Evolutionary conservation across 2,797 vertebrate genomes (phyloP).

Genomic region (Sylvia borin): DNA sequence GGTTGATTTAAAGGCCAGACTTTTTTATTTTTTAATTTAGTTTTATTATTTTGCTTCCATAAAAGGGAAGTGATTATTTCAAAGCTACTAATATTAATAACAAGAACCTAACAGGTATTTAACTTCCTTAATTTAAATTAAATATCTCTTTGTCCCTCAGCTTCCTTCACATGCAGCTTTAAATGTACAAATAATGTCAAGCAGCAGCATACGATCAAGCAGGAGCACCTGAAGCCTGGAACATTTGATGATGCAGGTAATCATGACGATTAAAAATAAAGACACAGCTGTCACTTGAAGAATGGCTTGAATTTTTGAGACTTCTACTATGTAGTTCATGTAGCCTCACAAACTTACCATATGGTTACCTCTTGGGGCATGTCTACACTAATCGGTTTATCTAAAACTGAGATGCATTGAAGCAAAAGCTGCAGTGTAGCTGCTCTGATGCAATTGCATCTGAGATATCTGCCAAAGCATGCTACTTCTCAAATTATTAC

Average conservation of each 20-base stretch:
- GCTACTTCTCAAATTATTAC: constrained; percentile 39
- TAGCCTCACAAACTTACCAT: constrained; percentile 38
- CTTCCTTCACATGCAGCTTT: not conserved
- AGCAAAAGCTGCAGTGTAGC: constrained; percentile 42
- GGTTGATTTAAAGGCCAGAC: not conserved
- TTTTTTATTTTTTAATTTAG: not conserved
- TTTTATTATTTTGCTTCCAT: not conserved
- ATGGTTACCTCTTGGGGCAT: constrained; percentile 56
- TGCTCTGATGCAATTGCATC: constrained; percentile 58
- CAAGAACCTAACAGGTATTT: not conserved
- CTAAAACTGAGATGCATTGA: constrained; percentile 35
- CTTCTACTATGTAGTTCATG: not conserved
- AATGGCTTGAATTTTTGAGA: constrained; percentile 2
- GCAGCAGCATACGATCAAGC: not conserved
- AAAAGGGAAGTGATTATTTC: not conserved
- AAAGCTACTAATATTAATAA: not conserved
- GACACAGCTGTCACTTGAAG: constrained; percentile 20
- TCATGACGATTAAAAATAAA: constrained; percentile 26
- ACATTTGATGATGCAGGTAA: constrained; percentile 24
- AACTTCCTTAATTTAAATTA: not conserved
- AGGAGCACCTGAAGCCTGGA: not conserved
- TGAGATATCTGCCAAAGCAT: constrained; percentile 36
- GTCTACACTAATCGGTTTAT: constrained; percentile 40
- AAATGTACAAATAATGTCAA: not conserved
- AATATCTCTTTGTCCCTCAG: not conserved